A percentile compares a stretch with the other conserved stretches of the same genome.
These are phyloP conservation scores for Drusus annulatus DNA, from an alignment of 1,140 invertebrate species.

Conservation along the genomic window DNA sequence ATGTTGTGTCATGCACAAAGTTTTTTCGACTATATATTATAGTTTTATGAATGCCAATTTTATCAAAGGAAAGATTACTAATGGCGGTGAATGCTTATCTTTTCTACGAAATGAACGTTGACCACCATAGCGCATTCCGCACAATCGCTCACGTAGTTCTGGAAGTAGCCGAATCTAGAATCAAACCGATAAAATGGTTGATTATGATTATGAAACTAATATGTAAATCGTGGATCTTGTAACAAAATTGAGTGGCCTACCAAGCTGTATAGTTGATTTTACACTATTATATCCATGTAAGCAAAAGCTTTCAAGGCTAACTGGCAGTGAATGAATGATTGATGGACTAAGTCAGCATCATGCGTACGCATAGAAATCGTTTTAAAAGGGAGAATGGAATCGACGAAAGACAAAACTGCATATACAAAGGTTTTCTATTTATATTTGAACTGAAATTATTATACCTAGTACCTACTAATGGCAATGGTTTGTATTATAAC, in stretches of 20 bases:
- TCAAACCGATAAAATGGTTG: not conserved
- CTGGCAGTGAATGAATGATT: slow-evolving; percentile 27
- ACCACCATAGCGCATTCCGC: too few species aligned
- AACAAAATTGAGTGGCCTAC: not conserved
- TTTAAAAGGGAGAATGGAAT: slow-evolving; percentile 24
- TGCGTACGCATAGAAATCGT: not conserved
- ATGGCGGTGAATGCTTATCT: slow-evolving; percentile 3
- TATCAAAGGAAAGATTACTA: slow-evolving; percentile 28
- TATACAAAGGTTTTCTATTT: too few species aligned
- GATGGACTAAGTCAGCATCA: slow-evolving; percentile 23
- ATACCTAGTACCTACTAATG: too few species aligned
- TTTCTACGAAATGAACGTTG: too few species aligned
- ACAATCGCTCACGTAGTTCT: too few species aligned
- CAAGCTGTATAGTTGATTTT: not conserved
- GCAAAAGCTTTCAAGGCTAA: slow-evolving; percentile 32
- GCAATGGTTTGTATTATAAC: too few species aligned
- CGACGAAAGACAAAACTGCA: not conserved
- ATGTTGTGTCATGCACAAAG: too few species aligned
- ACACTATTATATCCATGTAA: slow-evolving; percentile 2
- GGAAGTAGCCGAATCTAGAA: not conserved
- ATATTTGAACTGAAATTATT: too few species aligned
- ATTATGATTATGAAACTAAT: slow-evolving; percentile 21
- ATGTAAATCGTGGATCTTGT: slow-evolving; percentile 14
- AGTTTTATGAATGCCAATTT: not conserved
- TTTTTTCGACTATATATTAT: too few species aligned